Evolutionary conservation across 2,113 vertebrate species (phyloP).

Genomic region (Microtus pennsylvanicus): DNA sequence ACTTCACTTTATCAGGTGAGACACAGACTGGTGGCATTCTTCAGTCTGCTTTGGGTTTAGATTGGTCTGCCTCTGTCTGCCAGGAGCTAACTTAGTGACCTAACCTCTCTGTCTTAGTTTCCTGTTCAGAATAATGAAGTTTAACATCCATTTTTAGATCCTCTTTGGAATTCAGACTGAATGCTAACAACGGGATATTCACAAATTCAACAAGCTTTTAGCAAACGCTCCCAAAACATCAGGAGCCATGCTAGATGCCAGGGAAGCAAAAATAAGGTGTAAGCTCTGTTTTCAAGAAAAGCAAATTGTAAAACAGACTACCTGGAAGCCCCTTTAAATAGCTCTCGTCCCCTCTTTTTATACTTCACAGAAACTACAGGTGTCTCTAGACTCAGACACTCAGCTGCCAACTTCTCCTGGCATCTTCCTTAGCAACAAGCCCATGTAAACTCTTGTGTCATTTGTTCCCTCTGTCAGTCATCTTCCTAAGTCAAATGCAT

Average conservation of each 20-base stretch:
- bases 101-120: slow-evolving; percentile 11
- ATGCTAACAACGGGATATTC: slow-evolving; percentile 14
- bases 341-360: not conserved
- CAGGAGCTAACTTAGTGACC: not conserved
- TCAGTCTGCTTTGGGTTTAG: slow-evolving; percentile 22
- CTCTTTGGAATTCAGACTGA: not conserved
- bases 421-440: not conserved
- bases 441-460: not conserved
- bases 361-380: not conserved
- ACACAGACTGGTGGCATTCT: not conserved
- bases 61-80: not conserved
- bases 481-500: not conserved
- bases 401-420: not conserved
- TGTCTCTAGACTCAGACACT: slow-evolving; percentile 8
- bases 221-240: not conserved
- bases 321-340: not conserved
- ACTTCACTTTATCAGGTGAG: not conserved
- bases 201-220: not conserved
- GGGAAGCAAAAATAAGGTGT: not conserved
- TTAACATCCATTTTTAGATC: not conserved
- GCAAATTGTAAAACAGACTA: not conserved
- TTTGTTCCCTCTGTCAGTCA: not conserved
- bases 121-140: not conserved
- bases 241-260: not conserved
- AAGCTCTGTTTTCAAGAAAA: not conserved